A percentile compares a stretch with the other conserved stretches of the same genome.
phyloP scores from a whole-genome alignment of 2,113 vertebrate species.

The Dipodomys ordii region DNA sequence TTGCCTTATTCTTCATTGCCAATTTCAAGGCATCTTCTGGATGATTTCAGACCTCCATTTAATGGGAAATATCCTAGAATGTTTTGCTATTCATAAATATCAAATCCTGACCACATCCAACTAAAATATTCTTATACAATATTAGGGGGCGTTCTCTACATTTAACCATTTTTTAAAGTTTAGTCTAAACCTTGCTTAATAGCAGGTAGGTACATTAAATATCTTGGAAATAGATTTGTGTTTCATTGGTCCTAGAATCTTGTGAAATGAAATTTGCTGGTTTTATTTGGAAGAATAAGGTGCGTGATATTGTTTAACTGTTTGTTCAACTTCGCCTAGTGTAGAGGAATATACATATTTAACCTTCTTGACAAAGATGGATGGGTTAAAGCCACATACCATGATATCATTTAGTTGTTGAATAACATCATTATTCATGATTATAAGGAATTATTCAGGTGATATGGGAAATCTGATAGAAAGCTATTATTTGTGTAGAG shows the following conservation, averaged over 20 bases:
- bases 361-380: conserved; percentile 90
- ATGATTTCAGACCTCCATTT: not conserved
- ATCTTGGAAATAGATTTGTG: conserved; percentile 34
- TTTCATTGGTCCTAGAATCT: not conserved
- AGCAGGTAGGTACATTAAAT: not conserved
- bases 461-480: conserved; percentile 89
- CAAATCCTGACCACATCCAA: not conserved
- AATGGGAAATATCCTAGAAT: not conserved
- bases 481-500: conserved; percentile 88
- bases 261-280: conserved; percentile 1
- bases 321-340: conserved; percentile 88
- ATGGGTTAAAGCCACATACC: conserved; percentile 89
- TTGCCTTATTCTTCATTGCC: not conserved
- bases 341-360: conserved; percentile 89
- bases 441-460: conserved; percentile 91
- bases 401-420: conserved; percentile 90
- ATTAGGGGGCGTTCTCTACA: not conserved
- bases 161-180: conserved; percentile 3
- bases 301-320: conserved; percentile 87
- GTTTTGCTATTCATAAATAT: conserved; percentile 29
- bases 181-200: not conserved
- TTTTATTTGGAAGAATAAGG: conserved; percentile 86
- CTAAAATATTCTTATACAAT: conserved; percentile 38
- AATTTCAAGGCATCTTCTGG: not conserved
- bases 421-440: conserved; percentile 94